Evolutionary conservation across 1,140 invertebrate species (phyloP).

Genomic region (Drosophila trapezifrons): DNA sequence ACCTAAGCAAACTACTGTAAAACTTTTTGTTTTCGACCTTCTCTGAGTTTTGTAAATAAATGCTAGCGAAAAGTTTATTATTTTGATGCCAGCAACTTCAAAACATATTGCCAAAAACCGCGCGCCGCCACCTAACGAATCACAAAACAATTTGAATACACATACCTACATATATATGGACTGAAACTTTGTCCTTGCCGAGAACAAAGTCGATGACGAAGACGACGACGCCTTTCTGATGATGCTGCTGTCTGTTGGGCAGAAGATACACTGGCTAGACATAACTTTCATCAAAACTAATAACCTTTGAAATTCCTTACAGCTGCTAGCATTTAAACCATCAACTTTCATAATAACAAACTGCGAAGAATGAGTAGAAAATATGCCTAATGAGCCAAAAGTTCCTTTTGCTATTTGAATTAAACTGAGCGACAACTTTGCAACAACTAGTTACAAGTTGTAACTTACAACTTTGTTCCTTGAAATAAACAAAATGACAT

Average conservation of each 20-base stretch:
- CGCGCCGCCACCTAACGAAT: slow-evolving; percentile 15
- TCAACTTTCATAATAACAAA: slow-evolving; percentile 38
- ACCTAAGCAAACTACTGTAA: slow-evolving; percentile 5
- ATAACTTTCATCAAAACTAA: slow-evolving; percentile 40
- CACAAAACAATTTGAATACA: slow-evolving; percentile 51
- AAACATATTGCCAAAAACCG: slow-evolving; percentile 29
- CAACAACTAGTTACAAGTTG: slow-evolving; percentile 22
- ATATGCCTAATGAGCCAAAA: slow-evolving; percentile 49
- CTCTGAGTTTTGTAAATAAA: slow-evolving; percentile 14
- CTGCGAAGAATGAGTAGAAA: slow-evolving; percentile 29
- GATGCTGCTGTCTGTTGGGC: slow-evolving; percentile 18
- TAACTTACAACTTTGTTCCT: no score
- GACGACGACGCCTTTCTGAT: slow-evolving; percentile 14
- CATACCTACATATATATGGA: slow-evolving; percentile 6
- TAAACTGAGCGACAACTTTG: slow-evolving; percentile 38
- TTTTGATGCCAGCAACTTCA: slow-evolving; percentile 15
- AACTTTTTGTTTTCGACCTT: slow-evolving; percentile 12
- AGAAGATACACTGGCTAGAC: slow-evolving; percentile 40
- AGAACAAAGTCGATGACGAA: slow-evolving; percentile 9
- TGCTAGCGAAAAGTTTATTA: slow-evolving; percentile 27
- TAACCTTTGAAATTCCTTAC: slow-evolving; percentile 43
- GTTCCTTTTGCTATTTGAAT: slow-evolving; percentile 25
- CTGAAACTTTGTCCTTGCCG: slow-evolving; percentile 38
- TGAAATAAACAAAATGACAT: slow-evolving; percentile 20
- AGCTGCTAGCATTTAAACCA: slow-evolving; percentile 40